A percentile compares a stretch with the other conserved stretches of the same genome.
These are phyloP conservation scores for Carabus problematicus DNA, from an alignment of 2,888 invertebrate genomes.

Conservation along the genomic window DNA sequence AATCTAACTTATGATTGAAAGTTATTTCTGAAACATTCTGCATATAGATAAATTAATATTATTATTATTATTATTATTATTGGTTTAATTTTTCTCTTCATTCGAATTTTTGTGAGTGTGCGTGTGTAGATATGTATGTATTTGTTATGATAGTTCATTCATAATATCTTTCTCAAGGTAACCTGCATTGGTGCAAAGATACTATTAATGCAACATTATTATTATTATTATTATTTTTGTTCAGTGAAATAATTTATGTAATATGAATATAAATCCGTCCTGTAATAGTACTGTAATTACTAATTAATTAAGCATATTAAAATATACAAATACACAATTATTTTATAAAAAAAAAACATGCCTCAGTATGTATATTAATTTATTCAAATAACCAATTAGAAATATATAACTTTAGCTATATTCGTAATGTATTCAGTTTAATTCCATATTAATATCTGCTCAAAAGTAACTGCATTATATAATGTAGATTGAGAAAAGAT, in stretches of 20 bases:
- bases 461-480: no score
- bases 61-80: no score
- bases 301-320: constrained; percentile 23
- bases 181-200: background rate
- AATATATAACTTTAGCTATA: no score
- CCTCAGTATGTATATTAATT: no score
- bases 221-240: constrained; percentile 16
- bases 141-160: no score
- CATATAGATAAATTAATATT: no score
- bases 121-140: no score
- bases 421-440: no score
- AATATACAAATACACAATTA: constrained; percentile 36
- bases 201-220: background rate
- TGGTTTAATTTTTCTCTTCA: background rate
- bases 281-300: constrained; percentile 31
- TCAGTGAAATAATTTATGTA: constrained; percentile 38
- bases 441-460: no score
- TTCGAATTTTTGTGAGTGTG: background rate
- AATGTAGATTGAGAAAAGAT: no score
- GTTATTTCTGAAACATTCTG: background rate
- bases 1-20: background rate
- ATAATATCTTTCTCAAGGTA: no score
- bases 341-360: constrained; percentile 37
- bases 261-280: constrained; percentile 39
- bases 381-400: no score